Evolutionary conservation across 2,113 vertebrate genomes (phyloP).

Genomic region (Pollimyrus isidori): DNA sequence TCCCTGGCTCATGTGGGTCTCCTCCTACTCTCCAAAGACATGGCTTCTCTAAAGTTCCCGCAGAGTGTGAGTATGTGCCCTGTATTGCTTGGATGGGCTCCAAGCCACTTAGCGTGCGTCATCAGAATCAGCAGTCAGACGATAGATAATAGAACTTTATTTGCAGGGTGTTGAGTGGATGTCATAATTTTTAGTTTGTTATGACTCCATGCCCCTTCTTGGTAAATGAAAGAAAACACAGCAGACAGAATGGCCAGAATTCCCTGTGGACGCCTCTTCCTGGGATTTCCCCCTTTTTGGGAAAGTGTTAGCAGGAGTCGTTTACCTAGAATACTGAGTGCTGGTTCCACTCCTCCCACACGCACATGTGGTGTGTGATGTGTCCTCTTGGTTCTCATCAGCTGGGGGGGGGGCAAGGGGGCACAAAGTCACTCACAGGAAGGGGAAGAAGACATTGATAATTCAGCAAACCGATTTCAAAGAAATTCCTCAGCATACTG

Average conservation of each 20-base stretch:
- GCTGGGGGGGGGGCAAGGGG: not conserved
- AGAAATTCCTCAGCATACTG: constrained; percentile 16
- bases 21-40: not conserved
- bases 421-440: not conserved
- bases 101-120: not conserved
- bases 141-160: not conserved
- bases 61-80: not conserved
- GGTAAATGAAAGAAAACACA: not conserved
- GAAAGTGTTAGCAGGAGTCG: not conserved
- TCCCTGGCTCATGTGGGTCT: not conserved
- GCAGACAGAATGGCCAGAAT: not conserved
- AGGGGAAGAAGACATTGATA: constrained; percentile 28
- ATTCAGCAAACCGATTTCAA: constrained; percentile 19
- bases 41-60: not conserved
- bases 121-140: not conserved
- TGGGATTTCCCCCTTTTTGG: not conserved
- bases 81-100: not conserved
- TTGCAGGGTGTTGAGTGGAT: not conserved
- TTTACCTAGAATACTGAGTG: not conserved
- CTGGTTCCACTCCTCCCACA: not conserved
- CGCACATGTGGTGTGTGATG: not conserved
- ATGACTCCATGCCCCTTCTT: not conserved
- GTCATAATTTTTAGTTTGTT: not conserved
- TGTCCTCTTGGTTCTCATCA: not conserved
- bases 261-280: not conserved